Percentiles rank a stretch among this genome's conserved stretches.
Conservation (phyloP, 2,888 invertebrate genomes). For the Drosophila kokeensis region DNA sequence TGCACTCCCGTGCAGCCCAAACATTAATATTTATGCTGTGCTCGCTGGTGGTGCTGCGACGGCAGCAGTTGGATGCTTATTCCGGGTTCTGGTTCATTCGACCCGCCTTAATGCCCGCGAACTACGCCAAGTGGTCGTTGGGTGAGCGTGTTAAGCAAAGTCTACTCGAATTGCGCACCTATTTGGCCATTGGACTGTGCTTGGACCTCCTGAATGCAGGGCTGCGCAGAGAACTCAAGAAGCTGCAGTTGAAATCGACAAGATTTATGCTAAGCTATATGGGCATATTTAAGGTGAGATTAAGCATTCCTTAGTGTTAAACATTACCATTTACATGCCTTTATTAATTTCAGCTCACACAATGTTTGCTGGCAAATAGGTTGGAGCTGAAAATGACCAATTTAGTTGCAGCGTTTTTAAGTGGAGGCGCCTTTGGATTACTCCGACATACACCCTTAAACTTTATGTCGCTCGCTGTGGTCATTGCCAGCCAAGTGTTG, state of each 20-base stretch:
- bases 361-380: slow-evolving; percentile 28
- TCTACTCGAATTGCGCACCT: slow-evolving; percentile 43
- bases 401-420: slow-evolving; percentile 53
- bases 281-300: slow-evolving; percentile 50
- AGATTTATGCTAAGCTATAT: slow-evolving; percentile 56
- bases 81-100: slow-evolving; percentile 68
- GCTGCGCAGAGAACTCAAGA: slow-evolving; percentile 3
- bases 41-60: slow-evolving; percentile 50
- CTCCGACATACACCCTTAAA: slow-evolving; percentile 39
- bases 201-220: slow-evolving; percentile 50
- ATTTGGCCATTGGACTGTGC: slow-evolving; percentile 55
- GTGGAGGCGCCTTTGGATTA: slow-evolving; percentile 54
- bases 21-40: slow-evolving; percentile 65
- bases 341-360: slow-evolving; percentile 36
- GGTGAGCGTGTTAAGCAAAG: slow-evolving; percentile 15
- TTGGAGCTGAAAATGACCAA: slow-evolving; percentile 18
- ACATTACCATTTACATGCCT: too few species aligned
- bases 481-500: slow-evolving; percentile 59
- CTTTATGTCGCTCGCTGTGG: slow-evolving; percentile 48
- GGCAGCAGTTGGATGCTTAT: slow-evolving; percentile 37
- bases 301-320: background rate
- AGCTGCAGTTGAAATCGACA: slow-evolving; percentile 47
- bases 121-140: slow-evolving; percentile 33
- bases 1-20: slow-evolving; percentile 50
- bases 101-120: slow-evolving; percentile 32